Conservation (phyloP, 35 echinoderm and acorn worm genomes). For the Nesometra sesokonis region DNA sequence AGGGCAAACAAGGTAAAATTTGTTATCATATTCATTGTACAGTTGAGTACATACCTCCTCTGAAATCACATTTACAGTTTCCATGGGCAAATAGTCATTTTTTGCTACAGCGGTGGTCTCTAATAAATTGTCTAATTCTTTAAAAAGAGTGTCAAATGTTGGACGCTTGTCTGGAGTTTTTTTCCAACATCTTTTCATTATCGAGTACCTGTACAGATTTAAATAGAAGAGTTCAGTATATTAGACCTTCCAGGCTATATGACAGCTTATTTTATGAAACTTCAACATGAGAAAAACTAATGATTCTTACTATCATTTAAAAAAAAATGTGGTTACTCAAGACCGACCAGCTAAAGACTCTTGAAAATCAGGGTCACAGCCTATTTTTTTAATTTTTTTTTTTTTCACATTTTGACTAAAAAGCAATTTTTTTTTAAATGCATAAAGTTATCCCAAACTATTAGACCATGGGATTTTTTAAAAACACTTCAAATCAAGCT, state of each 20-base stretch:
- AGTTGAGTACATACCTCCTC: not conserved
- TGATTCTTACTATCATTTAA: not conserved
- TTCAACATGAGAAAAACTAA: too few species aligned
- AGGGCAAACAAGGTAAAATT: too few species aligned
- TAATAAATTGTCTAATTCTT: not conserved
- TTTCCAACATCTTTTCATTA: constrained; percentile 75
- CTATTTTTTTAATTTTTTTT: too few species aligned
- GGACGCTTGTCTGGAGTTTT: constrained; percentile 58
- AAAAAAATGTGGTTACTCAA: too few species aligned
- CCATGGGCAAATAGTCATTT: not conserved
- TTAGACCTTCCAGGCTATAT: not conserved
- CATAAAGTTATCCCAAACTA: too few species aligned
- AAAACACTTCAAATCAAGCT: too few species aligned
- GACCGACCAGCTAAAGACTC: too few species aligned
- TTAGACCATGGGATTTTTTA: too few species aligned
- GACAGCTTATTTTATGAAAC: not conserved
- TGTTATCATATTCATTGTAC: too few species aligned
- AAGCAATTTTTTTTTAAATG: too few species aligned
- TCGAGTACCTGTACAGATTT: constrained; percentile 31
- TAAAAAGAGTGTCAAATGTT: constrained; percentile 14
- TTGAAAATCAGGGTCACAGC: too few species aligned
- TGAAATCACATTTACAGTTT: not conserved
- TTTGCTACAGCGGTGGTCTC: not conserved
- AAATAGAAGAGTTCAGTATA: not conserved
- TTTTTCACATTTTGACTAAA: too few species aligned